phyloP scores from a whole-genome alignment of 2,888 invertebrate species.

The Gymnocheta viridis region DNA sequence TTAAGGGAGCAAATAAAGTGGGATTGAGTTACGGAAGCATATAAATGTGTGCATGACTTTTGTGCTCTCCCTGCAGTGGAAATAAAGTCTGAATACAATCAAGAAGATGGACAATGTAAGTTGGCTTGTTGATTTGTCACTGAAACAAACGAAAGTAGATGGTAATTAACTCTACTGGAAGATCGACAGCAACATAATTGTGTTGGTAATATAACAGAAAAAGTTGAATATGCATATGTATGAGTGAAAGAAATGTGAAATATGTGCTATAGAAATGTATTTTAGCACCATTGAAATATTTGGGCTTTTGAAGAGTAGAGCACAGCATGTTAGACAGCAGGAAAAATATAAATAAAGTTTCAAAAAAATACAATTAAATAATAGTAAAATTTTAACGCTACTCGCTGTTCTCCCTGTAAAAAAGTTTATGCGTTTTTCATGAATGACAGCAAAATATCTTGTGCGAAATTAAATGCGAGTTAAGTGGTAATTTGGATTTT shows the following conservation, averaged over 20 bases:
- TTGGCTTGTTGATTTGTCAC: background rate
- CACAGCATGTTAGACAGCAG: too few species aligned
- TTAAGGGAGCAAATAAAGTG: background rate
- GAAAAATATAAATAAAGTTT: too few species aligned
- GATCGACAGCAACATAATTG: background rate
- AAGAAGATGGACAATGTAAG: background rate
- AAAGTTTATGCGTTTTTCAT: too few species aligned
- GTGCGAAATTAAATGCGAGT: too few species aligned
- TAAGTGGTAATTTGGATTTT: too few species aligned
- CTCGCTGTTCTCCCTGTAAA: too few species aligned
- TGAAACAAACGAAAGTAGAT: background rate
- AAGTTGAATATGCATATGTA: background rate
- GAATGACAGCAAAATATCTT: too few species aligned
- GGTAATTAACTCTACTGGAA: background rate
- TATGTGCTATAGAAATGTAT: too few species aligned
- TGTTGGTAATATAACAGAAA: background rate
- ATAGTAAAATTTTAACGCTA: too few species aligned
- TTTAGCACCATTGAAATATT: too few species aligned
- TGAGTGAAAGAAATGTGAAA: background rate
- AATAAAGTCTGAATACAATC: background rate
- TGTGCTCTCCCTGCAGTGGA: background rate
- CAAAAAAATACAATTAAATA: too few species aligned
- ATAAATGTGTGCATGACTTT: background rate
- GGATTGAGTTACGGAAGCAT: background rate
- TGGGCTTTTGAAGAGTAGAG: too few species aligned